Evolutionary conservation across 2,888 invertebrate genomes (phyloP).

Genomic region (Ectemnius lituratus): DNA sequence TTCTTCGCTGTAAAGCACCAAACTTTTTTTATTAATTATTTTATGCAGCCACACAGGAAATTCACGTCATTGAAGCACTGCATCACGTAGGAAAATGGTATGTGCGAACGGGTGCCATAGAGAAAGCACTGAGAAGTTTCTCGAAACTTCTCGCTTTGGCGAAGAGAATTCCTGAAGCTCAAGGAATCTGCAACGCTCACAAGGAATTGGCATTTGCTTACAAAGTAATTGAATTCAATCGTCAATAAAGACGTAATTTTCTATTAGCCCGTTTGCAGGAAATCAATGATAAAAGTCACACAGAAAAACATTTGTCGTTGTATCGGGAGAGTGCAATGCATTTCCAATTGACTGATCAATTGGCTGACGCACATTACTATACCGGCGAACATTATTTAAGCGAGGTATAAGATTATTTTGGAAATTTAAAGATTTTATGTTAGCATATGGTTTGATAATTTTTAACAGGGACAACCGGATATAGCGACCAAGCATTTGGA

Average conservation of each 20-base stretch:
- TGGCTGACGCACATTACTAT: slow-evolving; percentile 67
- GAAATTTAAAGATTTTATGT: neutral
- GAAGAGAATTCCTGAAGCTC: slow-evolving; percentile 58
- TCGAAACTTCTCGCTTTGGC: slow-evolving; percentile 60
- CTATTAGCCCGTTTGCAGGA: slow-evolving; percentile 46
- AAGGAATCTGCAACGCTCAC: slow-evolving; percentile 64
- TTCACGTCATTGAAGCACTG: slow-evolving; percentile 57
- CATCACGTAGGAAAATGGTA: slow-evolving; percentile 63
- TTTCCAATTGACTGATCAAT: slow-evolving; percentile 52
- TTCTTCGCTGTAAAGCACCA: neutral
- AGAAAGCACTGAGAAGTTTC: slow-evolving; percentile 59
- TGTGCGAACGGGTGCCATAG: slow-evolving; percentile 45
- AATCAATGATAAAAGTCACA: slow-evolving; percentile 54
- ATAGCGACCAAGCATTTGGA: slow-evolving; percentile 63
- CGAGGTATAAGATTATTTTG: slow-evolving; percentile 44
- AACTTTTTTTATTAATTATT: no score
- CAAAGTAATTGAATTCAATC: slow-evolving; percentile 52
- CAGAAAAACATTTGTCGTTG: slow-evolving; percentile 59
- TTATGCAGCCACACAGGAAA: slow-evolving; percentile 53
- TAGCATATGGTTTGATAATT: neutral
- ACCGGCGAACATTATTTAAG: slow-evolving; percentile 66
- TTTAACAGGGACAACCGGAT: slow-evolving; percentile 52
- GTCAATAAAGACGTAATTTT: neutral
- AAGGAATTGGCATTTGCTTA: slow-evolving; percentile 63
- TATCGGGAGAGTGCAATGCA: slow-evolving; percentile 55